Evolutionary conservation across 2,888 invertebrate genomes (phyloP).

Genomic region (Drosophila mercatorum): DNA sequence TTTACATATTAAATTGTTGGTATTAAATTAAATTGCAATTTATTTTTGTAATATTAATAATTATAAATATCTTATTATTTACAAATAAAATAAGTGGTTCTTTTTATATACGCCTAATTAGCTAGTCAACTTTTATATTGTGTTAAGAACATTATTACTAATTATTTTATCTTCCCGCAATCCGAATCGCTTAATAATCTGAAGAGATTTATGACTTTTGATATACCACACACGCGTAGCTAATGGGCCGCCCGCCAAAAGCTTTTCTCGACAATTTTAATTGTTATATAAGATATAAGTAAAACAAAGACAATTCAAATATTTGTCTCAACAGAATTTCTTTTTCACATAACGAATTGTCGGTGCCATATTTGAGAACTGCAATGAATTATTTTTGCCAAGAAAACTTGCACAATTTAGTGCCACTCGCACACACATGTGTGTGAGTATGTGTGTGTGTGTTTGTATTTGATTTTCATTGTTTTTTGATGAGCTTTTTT

Average conservation of each 20-base stretch:
- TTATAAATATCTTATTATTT: background rate
- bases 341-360: slow-evolving; percentile 17
- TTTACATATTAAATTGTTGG: background rate
- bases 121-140: background rate
- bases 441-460: background rate
- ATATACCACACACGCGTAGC: slow-evolving; percentile 1
- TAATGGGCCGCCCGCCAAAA: slow-evolving; percentile 5
- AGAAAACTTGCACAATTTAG: slow-evolving; percentile 22
- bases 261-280: background rate
- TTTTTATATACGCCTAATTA: background rate
- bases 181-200: background rate
- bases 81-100: background rate
- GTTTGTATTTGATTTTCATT: slow-evolving; percentile 15
- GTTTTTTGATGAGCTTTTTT: slow-evolving; percentile 48
- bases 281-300: slow-evolving; percentile 1
- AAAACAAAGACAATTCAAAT: background rate
- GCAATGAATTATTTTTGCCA: slow-evolving; percentile 17
- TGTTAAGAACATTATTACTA: no score
- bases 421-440: slow-evolving; percentile 6
- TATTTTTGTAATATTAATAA: no score
- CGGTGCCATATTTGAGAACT: slow-evolving; percentile 24
- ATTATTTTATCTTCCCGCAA: background rate
- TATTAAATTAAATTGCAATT: background rate
- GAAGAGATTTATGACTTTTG: background rate
- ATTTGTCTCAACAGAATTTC: slow-evolving; percentile 4